Conservation (phyloP, 1,140 invertebrate species). For the Eupeodes corollae region DNA sequence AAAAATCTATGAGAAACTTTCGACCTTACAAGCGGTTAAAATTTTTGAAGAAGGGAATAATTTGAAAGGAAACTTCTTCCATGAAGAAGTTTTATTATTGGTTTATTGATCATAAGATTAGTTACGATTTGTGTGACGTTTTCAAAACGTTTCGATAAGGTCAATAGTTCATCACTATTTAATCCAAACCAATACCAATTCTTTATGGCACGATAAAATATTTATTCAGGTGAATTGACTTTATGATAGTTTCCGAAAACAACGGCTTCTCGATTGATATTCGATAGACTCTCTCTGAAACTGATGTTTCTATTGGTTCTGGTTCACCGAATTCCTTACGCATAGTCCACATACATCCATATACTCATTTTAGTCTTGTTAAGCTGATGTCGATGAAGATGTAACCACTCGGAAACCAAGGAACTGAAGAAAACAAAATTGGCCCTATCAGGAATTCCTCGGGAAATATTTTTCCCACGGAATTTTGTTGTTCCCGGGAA, state of each 20-base stretch:
- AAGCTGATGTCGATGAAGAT: conserved; percentile 68
- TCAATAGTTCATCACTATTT: conserved; percentile 50
- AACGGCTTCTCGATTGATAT: conserved; percentile 44
- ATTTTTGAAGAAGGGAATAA: too few relatives aligned
- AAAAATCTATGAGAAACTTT: too few relatives aligned
- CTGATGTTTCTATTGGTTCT: conserved; percentile 50
- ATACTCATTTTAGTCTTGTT: conserved; percentile 78
- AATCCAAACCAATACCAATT: conserved; percentile 60
- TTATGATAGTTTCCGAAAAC: conserved; percentile 36
- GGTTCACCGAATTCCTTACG: conserved; percentile 75
- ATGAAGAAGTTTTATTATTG: conserved; percentile 49
- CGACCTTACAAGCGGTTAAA: too few relatives aligned
- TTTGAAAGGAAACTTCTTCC: too few relatives aligned
- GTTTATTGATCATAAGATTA: conserved; percentile 54
- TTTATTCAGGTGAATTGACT: conserved; percentile 35
- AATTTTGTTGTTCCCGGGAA: too few relatives aligned
- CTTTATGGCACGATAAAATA: not conserved
- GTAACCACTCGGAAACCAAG: conserved; percentile 76
- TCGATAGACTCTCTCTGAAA: conserved; percentile 47
- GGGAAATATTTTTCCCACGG: too few relatives aligned
- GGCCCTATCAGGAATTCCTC: too few relatives aligned
- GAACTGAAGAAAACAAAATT: conserved; percentile 47
- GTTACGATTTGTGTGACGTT: conserved; percentile 50
- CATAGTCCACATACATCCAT: conserved; percentile 92
- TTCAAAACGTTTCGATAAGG: conserved; percentile 53